These are phyloP conservation scores for Athalia circularis DNA, from an alignment of 2,888 invertebrate genomes.

Conservation along the genomic window DNA sequence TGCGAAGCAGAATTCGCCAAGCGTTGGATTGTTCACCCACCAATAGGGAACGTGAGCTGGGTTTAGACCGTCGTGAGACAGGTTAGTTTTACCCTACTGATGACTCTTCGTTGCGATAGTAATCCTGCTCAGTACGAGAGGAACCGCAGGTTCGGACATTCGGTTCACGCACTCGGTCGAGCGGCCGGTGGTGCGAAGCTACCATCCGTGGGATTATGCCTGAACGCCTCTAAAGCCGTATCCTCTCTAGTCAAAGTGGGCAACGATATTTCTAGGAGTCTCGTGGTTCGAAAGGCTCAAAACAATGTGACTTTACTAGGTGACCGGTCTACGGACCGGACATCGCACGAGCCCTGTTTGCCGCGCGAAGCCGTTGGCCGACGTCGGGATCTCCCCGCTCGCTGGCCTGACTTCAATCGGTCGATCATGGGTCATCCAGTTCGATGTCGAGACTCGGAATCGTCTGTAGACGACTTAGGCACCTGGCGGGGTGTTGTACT, in stretches of 20 bases:
- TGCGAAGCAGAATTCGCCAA: constrained; percentile 83
- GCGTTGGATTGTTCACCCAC: constrained; percentile 84
- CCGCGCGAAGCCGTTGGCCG: constrained; percentile 60
- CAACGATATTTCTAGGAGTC: constrained; percentile 74
- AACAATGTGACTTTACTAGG: constrained; percentile 73
- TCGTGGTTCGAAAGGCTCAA: constrained; percentile 75
- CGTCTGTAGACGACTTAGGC: constrained; percentile 56
- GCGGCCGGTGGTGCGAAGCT: constrained; percentile 81
- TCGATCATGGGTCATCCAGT: constrained; percentile 70
- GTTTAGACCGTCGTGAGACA: constrained; percentile 82
- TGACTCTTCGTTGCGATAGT: constrained; percentile 72
- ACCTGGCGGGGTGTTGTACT: too few relatives aligned
- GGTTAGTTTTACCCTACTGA: constrained; percentile 80
- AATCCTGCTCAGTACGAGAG: constrained; percentile 73
- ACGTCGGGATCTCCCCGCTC: constrained; percentile 63
- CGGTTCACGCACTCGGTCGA: constrained; percentile 80
- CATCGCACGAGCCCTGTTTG: constrained; percentile 72
- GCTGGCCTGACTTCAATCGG: constrained; percentile 66
- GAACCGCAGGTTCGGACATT: constrained; percentile 73
- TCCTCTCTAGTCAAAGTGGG: constrained; percentile 78
- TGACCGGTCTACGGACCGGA: constrained; percentile 68
- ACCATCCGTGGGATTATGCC: constrained; percentile 80
- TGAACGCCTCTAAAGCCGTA: constrained; percentile 80
- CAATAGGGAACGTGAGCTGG: constrained; percentile 81
- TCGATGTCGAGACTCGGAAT: constrained; percentile 78